These are phyloP conservation scores for Plotosus lineatus DNA, from an alignment of 2,113 vertebrate genomes.

Conservation along the genomic window DNA sequence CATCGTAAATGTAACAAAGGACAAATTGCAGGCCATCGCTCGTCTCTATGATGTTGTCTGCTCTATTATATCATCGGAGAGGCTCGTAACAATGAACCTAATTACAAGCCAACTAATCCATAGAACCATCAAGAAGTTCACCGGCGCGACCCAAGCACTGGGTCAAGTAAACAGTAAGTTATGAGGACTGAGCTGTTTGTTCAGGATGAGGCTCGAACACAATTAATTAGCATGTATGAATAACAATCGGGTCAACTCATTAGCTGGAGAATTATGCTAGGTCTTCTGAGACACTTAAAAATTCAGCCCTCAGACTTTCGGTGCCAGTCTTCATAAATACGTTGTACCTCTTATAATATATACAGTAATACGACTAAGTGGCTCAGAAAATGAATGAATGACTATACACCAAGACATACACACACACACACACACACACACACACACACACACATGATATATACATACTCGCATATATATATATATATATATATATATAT, in stretches of 20 bases:
- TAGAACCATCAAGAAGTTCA: conserved; percentile 36
- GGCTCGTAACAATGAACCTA: conserved; percentile 40
- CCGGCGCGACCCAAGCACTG: conserved; percentile 10
- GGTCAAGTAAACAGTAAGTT: conserved; percentile 45
- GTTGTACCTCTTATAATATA: not conserved
- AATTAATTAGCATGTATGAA: conserved; percentile 52
- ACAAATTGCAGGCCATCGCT: conserved; percentile 13
- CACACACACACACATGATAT: too few relatives aligned
- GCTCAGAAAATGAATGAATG: too few relatives aligned
- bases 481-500: too few relatives aligned
- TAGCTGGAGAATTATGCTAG: conserved; percentile 35
- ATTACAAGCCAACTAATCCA: conserved; percentile 46
- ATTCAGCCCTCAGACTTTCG: conserved; percentile 27
- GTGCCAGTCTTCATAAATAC: conserved; percentile 44
- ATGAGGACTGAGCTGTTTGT: conserved; percentile 48
- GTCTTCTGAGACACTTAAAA: conserved; percentile 37
- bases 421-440: not conserved
- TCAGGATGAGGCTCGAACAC: conserved; percentile 38
- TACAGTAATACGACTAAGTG: too few relatives aligned
- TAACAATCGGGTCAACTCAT: conserved; percentile 50
- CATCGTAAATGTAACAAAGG: conserved; percentile 1
- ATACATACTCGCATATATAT: too few relatives aligned
- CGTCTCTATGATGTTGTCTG: conserved; percentile 28
- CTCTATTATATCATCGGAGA: conserved; percentile 31
- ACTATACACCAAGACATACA: too few relatives aligned